phyloP scores from a whole-genome alignment of 2,113 vertebrate species.

The Rhodinocichla rosea region DNA sequence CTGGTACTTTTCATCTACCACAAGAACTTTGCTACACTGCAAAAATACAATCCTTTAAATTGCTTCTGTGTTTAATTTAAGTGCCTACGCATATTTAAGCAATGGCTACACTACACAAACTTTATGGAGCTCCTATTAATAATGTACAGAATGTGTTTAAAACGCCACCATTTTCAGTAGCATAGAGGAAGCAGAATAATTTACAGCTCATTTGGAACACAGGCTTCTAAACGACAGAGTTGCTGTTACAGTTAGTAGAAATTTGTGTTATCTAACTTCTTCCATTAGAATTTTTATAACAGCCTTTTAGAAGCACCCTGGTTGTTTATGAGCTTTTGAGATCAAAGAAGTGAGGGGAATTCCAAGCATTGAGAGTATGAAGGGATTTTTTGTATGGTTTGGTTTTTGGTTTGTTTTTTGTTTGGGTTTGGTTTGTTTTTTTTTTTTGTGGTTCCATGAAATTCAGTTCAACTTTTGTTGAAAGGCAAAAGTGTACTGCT shows the following conservation, averaged over 20 bases:
- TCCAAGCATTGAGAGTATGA: background rate
- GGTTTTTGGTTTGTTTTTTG: background rate
- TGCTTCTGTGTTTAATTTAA: background rate
- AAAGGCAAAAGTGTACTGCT: background rate
- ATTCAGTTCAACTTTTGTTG: background rate
- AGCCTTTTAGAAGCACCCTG: background rate
- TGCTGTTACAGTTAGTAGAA: background rate
- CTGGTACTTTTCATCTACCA: background rate
- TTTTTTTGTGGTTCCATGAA: background rate
- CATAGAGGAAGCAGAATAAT: background rate
- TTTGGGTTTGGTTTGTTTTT: background rate
- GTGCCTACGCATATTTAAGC: background rate
- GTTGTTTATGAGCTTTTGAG: background rate
- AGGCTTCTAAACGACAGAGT: accelerated
- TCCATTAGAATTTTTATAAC: background rate
- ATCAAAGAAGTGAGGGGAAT: conserved; percentile 44
- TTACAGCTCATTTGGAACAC: background rate
- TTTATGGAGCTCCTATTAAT: background rate
- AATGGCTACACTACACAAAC: background rate
- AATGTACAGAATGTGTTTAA: background rate
- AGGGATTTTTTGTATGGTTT: background rate
- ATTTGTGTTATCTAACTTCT: background rate
- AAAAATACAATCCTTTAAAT: background rate
- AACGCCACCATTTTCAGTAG: background rate
- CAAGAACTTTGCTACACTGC: background rate